phyloP scores from a whole-genome alignment of 2,113 vertebrate genomes.

The Pachyramphus minor region DNA sequence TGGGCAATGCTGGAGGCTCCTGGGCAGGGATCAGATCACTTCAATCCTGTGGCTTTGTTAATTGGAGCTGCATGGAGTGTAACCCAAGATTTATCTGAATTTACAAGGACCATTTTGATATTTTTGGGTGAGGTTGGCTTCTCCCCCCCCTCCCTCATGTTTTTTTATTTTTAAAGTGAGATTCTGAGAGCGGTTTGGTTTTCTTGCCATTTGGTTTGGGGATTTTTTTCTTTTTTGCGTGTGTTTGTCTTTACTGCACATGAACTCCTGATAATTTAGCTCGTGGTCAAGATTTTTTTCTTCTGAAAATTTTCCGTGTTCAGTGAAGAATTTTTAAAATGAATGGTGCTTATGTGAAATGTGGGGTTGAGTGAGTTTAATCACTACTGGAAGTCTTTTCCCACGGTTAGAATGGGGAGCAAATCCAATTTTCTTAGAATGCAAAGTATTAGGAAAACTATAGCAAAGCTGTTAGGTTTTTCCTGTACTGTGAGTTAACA shows the following conservation, averaged over 20 bases:
- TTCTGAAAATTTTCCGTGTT: not conserved
- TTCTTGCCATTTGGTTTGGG: not conserved
- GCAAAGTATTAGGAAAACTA: not conserved
- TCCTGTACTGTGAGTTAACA: not conserved
- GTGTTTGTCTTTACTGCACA: rapidly evolving
- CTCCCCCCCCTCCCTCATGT: too few relatives aligned
- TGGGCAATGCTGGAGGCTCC: not conserved
- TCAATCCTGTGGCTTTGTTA: not conserved
- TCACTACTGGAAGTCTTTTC: not conserved
- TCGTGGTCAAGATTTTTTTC: not conserved
- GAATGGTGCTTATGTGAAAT: not conserved
- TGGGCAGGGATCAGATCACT: rapidly evolving
- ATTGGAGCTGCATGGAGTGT: not conserved
- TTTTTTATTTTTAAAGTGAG: not conserved
- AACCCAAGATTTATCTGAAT: not conserved
- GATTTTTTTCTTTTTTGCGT: not conserved
- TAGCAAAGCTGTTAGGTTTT: not conserved
- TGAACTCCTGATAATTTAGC: not conserved
- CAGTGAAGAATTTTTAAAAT: not conserved
- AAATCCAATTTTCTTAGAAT: not conserved
- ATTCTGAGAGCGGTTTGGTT: not conserved
- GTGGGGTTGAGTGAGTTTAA: not conserved
- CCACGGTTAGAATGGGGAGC: rapidly evolving
- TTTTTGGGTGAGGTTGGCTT: not conserved
- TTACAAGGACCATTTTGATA: not conserved